Evolutionary conservation across 2,888 invertebrate genomes (phyloP), one percentile per base, ranked within the genome.

Genomic region (Leucophenga maculata): DNA sequence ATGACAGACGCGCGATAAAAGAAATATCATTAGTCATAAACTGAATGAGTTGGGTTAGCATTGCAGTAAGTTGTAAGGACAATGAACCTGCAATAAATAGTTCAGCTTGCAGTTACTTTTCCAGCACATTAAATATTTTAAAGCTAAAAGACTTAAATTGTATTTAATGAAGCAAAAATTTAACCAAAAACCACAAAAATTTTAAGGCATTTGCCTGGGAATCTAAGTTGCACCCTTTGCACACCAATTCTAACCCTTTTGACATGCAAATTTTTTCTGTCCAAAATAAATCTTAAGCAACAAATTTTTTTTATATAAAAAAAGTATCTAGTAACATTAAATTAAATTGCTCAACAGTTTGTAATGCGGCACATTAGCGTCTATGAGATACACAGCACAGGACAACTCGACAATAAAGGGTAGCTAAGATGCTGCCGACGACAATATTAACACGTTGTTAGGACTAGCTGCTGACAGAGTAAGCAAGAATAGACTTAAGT

Each of bases 281-380:
- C 18, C 6, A 46, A 77, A 82, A 85, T 85, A 85, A 83, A 85
- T 85, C 83, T 85, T 76, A 74, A 74, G 77, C 68, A 76, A 72
- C 57, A 62, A 69, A n/a, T n/a, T n/a, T 73, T 68, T 69, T 44
- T 32, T 16, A 46, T 66, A 57, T 64, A 71, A 64, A 70, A 72
- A 74, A 71, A 66, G 70, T 60, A 57, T 67, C 39, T 52, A 54
- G 52, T 54, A 68, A 76, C 84, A 86, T 86, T 85, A 86, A 86
- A 84, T 85, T 84, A 85, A 86, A 86, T 85, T 86, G 84, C 84
- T 86, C 84, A 84, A 85, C 86, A 86, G 85, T 86, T 86, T 86
- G 86, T 85, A 86, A 86, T 85, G 85, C 85, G 83, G 85, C 78
- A 82, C 86, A 86, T 85, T 86, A 85, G 80, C 80, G 85, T 84